Percentiles rank a stretch among this genome's conserved stretches.
Evolutionary conservation across 2,797 vertebrate species (phyloP).

Genomic region (Eurystomus glaucurus): DNA sequence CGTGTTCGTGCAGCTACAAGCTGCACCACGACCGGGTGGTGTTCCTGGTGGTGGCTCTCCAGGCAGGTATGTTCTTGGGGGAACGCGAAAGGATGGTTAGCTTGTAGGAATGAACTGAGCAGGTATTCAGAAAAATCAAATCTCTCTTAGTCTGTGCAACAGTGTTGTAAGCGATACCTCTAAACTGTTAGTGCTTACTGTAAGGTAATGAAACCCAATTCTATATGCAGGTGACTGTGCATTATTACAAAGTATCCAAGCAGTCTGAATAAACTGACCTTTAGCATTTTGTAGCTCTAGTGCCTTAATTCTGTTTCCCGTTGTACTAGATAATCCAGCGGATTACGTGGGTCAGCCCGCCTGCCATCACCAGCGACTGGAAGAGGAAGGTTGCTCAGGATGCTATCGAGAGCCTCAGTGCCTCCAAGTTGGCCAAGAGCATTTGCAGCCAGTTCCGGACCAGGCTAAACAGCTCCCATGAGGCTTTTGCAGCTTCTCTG

Average conservation of each 20-base stretch:
- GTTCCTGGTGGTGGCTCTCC: background rate
- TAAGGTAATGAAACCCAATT: background rate
- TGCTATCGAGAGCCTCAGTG: slow-evolving; percentile 97
- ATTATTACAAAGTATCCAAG: background rate
- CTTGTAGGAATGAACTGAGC: background rate
- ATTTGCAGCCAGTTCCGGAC: slow-evolving; percentile 98
- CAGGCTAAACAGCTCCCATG: slow-evolving; percentile 95
- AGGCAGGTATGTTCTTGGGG: background rate
- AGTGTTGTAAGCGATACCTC: background rate
- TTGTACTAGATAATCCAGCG: slow-evolving; percentile 93
- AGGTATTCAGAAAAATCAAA: background rate
- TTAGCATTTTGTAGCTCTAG: background rate
- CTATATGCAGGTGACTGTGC: fast-evolving
- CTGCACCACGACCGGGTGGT: background rate
- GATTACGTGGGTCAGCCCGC: slow-evolving; percentile 95
- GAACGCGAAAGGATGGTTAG: background rate
- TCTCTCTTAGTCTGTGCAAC: background rate
- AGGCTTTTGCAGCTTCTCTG: slow-evolving; percentile 95
- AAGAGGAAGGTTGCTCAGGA: slow-evolving; percentile 98
- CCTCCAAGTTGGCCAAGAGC: slow-evolving; percentile 95
- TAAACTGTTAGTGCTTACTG: background rate
- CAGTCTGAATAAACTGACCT: background rate
- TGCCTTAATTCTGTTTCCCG: background rate
- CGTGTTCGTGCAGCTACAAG: background rate
- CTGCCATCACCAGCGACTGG: slow-evolving; percentile 93